Percentiles rank a stretch among this genome's conserved stretches.
Evolutionary conservation across 1,140 invertebrate species (phyloP).

Genomic region (Antheraea pernyi): DNA sequence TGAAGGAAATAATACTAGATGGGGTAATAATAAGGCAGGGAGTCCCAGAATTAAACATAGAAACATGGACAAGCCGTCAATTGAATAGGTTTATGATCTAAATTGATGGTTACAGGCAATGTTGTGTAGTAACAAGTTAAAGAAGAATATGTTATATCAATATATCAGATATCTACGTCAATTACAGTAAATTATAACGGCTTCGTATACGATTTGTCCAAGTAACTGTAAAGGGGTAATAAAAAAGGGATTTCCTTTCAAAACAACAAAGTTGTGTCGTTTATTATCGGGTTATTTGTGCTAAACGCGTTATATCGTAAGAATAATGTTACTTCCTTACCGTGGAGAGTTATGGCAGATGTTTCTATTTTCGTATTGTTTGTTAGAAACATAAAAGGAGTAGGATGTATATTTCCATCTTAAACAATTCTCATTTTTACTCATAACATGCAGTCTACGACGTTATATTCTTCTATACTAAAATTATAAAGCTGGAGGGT

Average conservation of each 20-base stretch:
- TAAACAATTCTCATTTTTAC: too few relatives aligned
- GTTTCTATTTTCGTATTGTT: conserved; percentile 5
- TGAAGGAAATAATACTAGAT: too few relatives aligned
- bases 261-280: conserved; percentile 44
- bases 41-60: too few relatives aligned
- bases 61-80: too few relatives aligned
- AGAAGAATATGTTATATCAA: not conserved
- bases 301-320: conserved; percentile 44
- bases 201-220: conserved; percentile 42
- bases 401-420: too few relatives aligned
- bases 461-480: too few relatives aligned
- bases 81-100: too few relatives aligned
- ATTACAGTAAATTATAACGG: not conserved
- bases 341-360: conserved; percentile 13
- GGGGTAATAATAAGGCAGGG: too few relatives aligned
- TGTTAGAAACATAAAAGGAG: not conserved
- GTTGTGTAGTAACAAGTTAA: too few relatives aligned
- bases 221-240: conserved; percentile 35
- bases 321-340: conserved; percentile 41
- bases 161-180: not conserved
- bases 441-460: too few relatives aligned
- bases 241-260: conserved; percentile 41
- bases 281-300: conserved; percentile 61
- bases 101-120: too few relatives aligned
- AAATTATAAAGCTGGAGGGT: too few relatives aligned